Base-by-base conservation (phyloP, 2,113 vertebrate genomes). In the Lophotis ruficrista region DNA sequence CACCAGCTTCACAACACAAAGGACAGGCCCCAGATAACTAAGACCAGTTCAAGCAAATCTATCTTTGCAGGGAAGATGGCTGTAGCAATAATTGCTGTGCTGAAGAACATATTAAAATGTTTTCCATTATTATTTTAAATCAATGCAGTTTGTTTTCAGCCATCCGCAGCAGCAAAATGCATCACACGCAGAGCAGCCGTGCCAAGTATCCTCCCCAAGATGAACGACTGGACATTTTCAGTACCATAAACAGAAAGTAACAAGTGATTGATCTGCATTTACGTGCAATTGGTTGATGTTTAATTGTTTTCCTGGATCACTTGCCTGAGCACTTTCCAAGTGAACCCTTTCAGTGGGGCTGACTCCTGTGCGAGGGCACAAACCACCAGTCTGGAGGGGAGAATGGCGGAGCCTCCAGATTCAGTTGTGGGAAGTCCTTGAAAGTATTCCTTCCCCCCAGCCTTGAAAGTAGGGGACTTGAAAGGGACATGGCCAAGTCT, bases 371-470 rank as follows among this genome's bases (percentile, higher is more conserved):
- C 21, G n/a, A 21, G 45, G 15, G 35, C 33, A 78, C 6, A 56
- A 66, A 70, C 9, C 22, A 37, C 14, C 0, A 2, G 13, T 78
- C 35, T 41, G 33, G 41, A 61, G 9, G 12, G 9, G 5, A 53
- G 31, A 66, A 65, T 0, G 0, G 30, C 7, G 4, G 22, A 87
- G 33, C 14, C 11, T 53, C 56, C 65, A 0, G 0, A 16, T 10
- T 68, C 43, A 43, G 43, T 10, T 5, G 2, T 7, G 19, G 23
- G 35, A 69, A 73, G 11, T 25, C 24, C 45, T 37, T 83, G 45
- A 53, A 80, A 56, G 30, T 1, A 45, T 43, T 43, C 41, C 41
- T 43, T 43, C 41, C 15, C 41, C 5, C 41, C n/a, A n/a, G n/a
- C 24, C 45, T 37, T 83, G 45, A 53, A 80, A 56, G 30, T 1